These are phyloP conservation scores for Drosophila prosaltans DNA, from an alignment of 1,140 invertebrate genomes.

Conservation along the genomic window DNA sequence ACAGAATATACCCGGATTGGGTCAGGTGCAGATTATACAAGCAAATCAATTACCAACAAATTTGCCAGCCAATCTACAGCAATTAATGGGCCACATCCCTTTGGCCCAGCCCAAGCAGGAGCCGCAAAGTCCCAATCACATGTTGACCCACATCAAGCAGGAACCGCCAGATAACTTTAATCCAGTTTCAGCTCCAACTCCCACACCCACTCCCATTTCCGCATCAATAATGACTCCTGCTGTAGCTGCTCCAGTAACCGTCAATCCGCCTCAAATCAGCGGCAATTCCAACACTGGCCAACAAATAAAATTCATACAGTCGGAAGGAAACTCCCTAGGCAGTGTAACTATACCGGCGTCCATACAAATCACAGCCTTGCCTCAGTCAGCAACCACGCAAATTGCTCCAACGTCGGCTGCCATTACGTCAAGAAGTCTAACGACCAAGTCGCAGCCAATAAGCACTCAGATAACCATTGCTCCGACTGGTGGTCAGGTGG, in stretches of 20 bases:
- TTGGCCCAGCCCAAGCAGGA: constrained; percentile 72
- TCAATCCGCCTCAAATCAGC: background rate
- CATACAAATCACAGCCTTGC: constrained; percentile 77
- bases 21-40: constrained; percentile 88
- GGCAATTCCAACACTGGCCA: constrained; percentile 23
- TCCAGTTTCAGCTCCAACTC: constrained; percentile 36
- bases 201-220: constrained; percentile 39
- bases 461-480: constrained; percentile 49
- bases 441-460: constrained; percentile 12
- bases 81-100: constrained; percentile 64
- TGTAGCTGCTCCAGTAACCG: background rate
- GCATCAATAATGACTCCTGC: constrained; percentile 24
- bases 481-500: constrained; percentile 42
- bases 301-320: constrained; percentile 67
- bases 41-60: constrained; percentile 72
- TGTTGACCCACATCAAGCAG: constrained; percentile 78
- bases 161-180: constrained; percentile 73
- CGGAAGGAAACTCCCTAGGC: constrained; percentile 59
- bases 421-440: constrained; percentile 27
- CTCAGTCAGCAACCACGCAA: constrained; percentile 35
- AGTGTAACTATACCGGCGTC: constrained; percentile 66
- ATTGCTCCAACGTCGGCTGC: background rate
- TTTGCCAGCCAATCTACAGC: constrained; percentile 69
- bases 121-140: constrained; percentile 73
- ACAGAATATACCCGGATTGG: constrained; percentile 89